Percentiles rank a stretch among this genome's conserved stretches.
Conservation (phyloP, 2,113 vertebrate species). For the Haliaeetus leucogaster region DNA sequence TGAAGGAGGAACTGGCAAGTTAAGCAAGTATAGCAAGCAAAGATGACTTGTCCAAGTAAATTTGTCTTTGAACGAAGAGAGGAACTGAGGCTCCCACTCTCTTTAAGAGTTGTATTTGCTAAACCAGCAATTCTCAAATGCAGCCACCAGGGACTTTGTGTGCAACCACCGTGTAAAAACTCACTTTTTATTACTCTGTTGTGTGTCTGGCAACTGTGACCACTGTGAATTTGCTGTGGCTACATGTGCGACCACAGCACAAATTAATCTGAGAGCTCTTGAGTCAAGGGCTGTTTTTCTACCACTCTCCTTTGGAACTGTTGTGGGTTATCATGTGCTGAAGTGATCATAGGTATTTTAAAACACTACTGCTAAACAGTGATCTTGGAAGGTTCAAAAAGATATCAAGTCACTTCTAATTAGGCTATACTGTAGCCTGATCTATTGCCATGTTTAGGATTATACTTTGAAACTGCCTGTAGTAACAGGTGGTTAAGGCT, state of each 20-base stretch:
- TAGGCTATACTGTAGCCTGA: neutral
- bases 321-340: neutral
- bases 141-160: neutral
- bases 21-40: neutral
- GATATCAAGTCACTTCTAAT: neutral
- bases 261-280: conserved; percentile 24
- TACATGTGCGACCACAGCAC: conserved; percentile 19
- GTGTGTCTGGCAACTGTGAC: conserved; percentile 3
- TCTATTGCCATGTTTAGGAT: neutral
- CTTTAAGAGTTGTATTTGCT: neutral
- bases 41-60: neutral
- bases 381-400: neutral
- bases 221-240: conserved; percentile 47
- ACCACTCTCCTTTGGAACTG: neutral
- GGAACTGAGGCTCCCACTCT: neutral
- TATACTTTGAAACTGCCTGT: neutral
- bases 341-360: neutral
- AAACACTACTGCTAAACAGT: neutral
- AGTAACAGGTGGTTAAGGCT: neutral
- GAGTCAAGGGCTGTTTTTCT: conserved; percentile 15
- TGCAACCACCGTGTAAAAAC: neutral
- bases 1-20: neutral
- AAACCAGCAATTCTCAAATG: neutral
- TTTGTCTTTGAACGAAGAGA: neutral
- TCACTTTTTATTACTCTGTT: conserved; percentile 16